Evolutionary conservation across 2,113 vertebrate genomes (phyloP).

Genomic region (Solenodon paradoxus): DNA sequence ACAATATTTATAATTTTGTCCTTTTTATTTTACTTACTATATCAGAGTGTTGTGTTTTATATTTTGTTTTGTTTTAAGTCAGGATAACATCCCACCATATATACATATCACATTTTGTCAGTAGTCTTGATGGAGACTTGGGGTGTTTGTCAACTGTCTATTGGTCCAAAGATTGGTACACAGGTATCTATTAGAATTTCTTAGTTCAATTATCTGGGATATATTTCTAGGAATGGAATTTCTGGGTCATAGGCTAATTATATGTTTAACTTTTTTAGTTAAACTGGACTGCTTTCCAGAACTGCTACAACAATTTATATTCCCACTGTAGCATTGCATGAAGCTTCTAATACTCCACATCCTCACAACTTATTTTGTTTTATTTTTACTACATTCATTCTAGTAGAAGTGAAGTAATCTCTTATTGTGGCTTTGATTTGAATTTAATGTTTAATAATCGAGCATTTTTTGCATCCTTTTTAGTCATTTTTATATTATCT

Average conservation of each 20-base stretch:
- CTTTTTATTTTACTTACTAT: neutral
- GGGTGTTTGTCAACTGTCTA: too few species aligned
- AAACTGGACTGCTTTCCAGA: neutral
- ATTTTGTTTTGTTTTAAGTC: neutral
- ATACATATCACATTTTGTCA: neutral
- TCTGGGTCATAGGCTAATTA: neutral
- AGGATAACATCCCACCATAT: neutral
- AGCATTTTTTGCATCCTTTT: neutral
- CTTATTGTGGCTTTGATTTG: neutral
- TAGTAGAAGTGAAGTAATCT: neutral
- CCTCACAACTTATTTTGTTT: neutral
- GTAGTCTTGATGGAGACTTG: neutral
- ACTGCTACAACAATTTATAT: too few species aligned
- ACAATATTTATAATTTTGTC: too few species aligned
- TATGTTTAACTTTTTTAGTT: neutral
- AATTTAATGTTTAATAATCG: neutral
- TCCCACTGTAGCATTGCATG: neutral
- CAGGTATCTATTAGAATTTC: neutral
- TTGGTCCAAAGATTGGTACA: neutral
- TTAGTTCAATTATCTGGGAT: neutral
- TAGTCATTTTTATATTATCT: neutral
- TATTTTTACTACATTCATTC: neutral
- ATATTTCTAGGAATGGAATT: neutral
- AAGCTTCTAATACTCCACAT: neutral
- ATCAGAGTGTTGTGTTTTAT: too few species aligned